Evolutionary conservation across 1,140 invertebrate genomes (phyloP), one percentile per base, ranked within the genome.

Genomic region (Aculops lycopersici): DNA sequence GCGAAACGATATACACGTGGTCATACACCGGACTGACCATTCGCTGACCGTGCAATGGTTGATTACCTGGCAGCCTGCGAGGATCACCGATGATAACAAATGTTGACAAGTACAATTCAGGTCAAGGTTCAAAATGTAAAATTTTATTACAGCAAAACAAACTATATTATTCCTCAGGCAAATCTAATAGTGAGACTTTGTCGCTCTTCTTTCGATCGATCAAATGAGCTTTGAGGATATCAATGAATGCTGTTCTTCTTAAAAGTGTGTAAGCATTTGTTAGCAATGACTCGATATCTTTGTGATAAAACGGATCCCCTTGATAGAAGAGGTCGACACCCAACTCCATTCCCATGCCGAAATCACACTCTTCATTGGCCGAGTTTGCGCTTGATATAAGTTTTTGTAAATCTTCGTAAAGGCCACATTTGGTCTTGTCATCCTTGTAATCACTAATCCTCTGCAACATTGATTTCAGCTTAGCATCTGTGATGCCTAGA

Each of bases 361-460:
- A 86, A 56, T 90, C 83, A 54, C 75, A 80, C 56, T 90, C 83
- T 55, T 90, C 83, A 45, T 74, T 71, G 2, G 81, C 79, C 55
- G 83, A 83, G 50, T 69, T 76, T 4, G 76, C 69, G 48, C 67
- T 67, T 24, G 71, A 76, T 19, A 80, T 65, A 5, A 80, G 56
- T 47, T 73, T 70, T 47, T 81, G 71, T 3, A 88, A 52, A 36
- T 39, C 38, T 18, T 13, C 12, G 12, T 39, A 16, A 4, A 35
- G 21, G 16, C 38, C 17, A 5, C 37, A 36, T 35, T 38, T 2
- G 16, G 38, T 21, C 21, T 36, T 20, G 21, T 41, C 40, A 17
- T 35, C 17, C 18, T 43, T 35, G 2, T 36, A 8, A 4, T 40
- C 20, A 16, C 8, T 20, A 19, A 40, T 37, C 14, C 14, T 2